Base-by-base conservation (phyloP, 2,113 vertebrate species). In the Microtus montanus region DNA sequence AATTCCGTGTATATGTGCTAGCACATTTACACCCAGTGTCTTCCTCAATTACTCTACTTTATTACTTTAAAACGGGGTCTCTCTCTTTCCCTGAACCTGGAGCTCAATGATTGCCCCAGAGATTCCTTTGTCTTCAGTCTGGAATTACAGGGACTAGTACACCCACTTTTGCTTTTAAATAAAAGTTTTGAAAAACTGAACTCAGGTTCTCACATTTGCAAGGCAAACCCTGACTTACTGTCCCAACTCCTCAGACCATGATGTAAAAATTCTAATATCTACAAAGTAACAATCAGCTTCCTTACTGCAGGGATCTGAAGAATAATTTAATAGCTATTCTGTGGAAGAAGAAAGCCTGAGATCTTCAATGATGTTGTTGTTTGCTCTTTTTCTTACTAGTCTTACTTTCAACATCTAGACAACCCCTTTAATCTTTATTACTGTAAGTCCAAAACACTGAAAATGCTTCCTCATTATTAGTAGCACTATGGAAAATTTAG, bases 331-430 rank as follows among this genome's bases (percentile, higher is more conserved):
- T 0, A 41, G 61, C 15, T 91, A 66, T 28, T 91, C 26, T 10
- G 77, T 19, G 35, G 28, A 33, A 74, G 14, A 44, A 74, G 14
- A 26, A 17, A 82, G 30, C 49, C 17, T 92, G 89, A 28, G 12
- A 64, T n/a, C 66, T 61, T 93, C 49, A 22, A 22, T 66, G 47
- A 85, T 19, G 64, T n/a, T 24, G 63, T 49, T 71, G 61, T 70
- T 49, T 4, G 41, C 9, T 89, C 30, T 78, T 89, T 93, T 54
- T 77, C 14, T 44, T 83, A 92, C 35, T 87, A 26, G 84, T 70
- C 94, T 49, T 89, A 10, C 70, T 95, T 92, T 86, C 66, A 86
- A 85, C 22, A 88, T 90, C 96, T 52, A 44, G 30, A 85, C 85
- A 92, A 84, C 30, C 2, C 73, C 20, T 71, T 58, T 38, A 38